phyloP scores from a whole-genome alignment of 2,113 vertebrate genomes.

The Ammodytes marinus region DNA sequence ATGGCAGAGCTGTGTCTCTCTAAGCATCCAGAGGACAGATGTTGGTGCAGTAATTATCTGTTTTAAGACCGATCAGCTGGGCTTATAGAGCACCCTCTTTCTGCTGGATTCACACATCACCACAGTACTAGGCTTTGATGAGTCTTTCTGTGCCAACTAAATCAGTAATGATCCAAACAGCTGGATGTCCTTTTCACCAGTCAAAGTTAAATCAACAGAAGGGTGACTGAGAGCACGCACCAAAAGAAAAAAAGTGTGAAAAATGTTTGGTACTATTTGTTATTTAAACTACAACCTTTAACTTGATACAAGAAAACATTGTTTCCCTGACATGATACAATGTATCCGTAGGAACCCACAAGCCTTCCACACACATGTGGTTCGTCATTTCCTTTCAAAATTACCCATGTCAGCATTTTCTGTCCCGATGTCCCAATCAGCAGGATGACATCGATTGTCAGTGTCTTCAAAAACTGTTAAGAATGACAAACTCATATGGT shows the following conservation, averaged over 20 bases:
- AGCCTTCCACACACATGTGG: too few species aligned
- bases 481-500: too few species aligned
- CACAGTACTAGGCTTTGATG: not conserved
- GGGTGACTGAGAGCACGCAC: not conserved
- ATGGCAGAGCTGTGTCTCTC: not conserved
- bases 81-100: slow-evolving; percentile 46
- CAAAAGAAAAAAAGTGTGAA: too few species aligned
- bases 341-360: too few species aligned
- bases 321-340: too few species aligned
- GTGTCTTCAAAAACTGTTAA: too few species aligned
- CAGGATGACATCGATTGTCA: too few species aligned
- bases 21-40: slow-evolving; percentile 43
- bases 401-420: too few species aligned
- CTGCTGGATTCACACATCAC: not conserved
- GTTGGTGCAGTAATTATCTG: slow-evolving; percentile 46
- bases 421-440: too few species aligned
- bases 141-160: not conserved
- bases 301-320: not conserved
- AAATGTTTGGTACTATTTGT: not conserved
- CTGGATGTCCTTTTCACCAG: not conserved
- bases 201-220: not conserved
- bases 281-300: not conserved
- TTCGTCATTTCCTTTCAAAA: too few species aligned
- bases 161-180: slow-evolving; percentile 9
- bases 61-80: slow-evolving; percentile 48